phyloP scores from a whole-genome alignment of 2,113 vertebrate genomes.

The Oryctolagus cuniculus region mOryCun1.1 NC_091435.1:174148501-174149000 shows the following conservation, averaged over 20 bases:
- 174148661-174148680: neutral
- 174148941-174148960: slow-evolving; percentile 29
- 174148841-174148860: neutral
- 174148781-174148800: neutral
- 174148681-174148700: neutral
- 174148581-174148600: fast-evolving
- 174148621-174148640: neutral
- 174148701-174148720: neutral
- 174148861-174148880: slow-evolving; percentile 58
- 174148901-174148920: neutral
- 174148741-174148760: neutral
- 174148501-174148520: slow-evolving; percentile 14
- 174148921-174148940: neutral
- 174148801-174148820: neutral
- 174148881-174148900: slow-evolving; percentile 54
- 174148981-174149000: neutral
- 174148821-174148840: neutral
- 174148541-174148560: neutral
- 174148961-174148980: slow-evolving; percentile 31
- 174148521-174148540: slow-evolving; percentile 8
- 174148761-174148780: neutral
- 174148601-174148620: neutral
- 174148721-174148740: neutral
- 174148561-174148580: neutral
- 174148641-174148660: neutral